phyloP scores from a whole-genome alignment of 2,113 vertebrate genomes.

The Cephalopterus ornatus region DNA sequence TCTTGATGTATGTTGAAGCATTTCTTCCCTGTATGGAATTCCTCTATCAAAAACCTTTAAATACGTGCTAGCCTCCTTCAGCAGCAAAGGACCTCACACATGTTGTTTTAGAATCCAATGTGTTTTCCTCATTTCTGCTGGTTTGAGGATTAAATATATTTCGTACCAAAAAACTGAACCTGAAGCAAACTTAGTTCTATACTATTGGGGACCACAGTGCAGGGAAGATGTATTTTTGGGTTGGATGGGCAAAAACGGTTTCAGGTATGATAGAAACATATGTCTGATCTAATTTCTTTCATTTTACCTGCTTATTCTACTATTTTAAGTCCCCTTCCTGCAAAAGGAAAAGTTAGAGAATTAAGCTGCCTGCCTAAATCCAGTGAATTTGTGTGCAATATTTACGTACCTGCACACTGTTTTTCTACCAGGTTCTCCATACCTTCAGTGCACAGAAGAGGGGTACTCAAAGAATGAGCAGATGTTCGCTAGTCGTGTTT shows the following conservation, averaged over 20 bases:
- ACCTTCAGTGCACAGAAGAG: background rate
- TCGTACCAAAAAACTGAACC: background rate
- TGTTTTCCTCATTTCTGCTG: background rate
- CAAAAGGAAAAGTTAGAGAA: background rate
- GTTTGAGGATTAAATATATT: background rate
- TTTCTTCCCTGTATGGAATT: background rate
- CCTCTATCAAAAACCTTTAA: background rate
- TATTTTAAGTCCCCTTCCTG: background rate
- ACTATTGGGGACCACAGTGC: background rate
- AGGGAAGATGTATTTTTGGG: background rate
- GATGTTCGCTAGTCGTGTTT: rapidly evolving
- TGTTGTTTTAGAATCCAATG: background rate
- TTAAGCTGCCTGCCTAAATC: background rate
- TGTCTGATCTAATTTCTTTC: background rate
- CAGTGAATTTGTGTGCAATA: background rate
- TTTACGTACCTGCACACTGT: background rate
- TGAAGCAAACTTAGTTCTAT: background rate
- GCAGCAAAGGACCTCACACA: background rate
- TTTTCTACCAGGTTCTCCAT: background rate
- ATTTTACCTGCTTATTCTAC: background rate
- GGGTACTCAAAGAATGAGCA: background rate
- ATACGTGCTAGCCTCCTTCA: background rate
- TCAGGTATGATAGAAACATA: background rate
- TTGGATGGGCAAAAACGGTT: background rate
- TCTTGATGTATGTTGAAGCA: background rate